phyloP scores from a whole-genome alignment of 2,113 vertebrate species.

The Sapayoa aenigma region DNA sequence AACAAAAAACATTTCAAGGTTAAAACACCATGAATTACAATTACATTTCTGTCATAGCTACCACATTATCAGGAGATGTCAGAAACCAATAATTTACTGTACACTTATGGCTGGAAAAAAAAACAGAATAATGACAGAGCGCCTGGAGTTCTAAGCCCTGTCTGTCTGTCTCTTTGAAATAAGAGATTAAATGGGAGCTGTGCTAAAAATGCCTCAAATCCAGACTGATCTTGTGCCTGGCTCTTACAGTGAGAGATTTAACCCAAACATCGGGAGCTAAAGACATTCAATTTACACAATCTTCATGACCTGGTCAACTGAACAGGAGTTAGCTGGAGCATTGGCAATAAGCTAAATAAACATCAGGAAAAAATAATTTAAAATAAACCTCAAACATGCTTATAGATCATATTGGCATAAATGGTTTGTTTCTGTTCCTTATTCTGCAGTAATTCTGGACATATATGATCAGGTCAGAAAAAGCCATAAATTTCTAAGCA shows the following conservation, averaged over 20 bases:
- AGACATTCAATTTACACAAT: not conserved
- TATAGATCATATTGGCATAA: not conserved
- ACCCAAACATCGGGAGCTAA: not conserved
- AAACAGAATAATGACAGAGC: not conserved
- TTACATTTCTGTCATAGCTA: constrained; percentile 12
- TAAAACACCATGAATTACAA: constrained; percentile 7
- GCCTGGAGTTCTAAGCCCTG: not conserved
- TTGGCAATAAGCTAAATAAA: not conserved
- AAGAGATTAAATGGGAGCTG: constrained; percentile 11
- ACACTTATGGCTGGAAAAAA: not conserved
- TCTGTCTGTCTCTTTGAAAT: not conserved
- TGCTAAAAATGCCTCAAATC: constrained; percentile 28
- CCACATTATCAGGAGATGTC: not conserved
- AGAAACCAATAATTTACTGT: constrained; percentile 29
- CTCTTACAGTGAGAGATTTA: not conserved
- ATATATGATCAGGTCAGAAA: not conserved
- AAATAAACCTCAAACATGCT: not conserved
- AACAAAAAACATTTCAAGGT: not conserved
- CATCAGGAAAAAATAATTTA: not conserved
- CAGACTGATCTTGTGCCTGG: not conserved
- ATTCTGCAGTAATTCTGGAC: not conserved
- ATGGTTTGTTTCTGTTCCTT: not conserved
- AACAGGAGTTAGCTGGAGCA: not conserved
- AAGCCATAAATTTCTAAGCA: not conserved
- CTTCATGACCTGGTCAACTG: not conserved